phyloP scores from a whole-genome alignment of 2,113 vertebrate species.

The Calidris pugnax region DNA sequence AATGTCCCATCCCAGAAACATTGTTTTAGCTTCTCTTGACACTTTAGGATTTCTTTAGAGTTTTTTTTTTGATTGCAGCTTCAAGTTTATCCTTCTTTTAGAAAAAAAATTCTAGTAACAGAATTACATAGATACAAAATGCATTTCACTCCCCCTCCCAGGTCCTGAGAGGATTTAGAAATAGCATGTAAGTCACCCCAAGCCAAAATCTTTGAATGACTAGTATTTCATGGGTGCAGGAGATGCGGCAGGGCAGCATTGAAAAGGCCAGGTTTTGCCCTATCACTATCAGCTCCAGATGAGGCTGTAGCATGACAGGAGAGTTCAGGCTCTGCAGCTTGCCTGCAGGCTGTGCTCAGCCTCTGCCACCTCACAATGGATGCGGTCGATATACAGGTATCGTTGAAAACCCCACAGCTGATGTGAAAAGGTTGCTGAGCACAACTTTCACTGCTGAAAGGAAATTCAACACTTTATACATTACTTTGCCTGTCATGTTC shows the following conservation, averaged over 20 bases:
- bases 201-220: background rate
- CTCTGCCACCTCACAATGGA: background rate
- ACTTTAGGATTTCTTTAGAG: constrained; percentile 49
- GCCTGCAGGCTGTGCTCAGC: background rate
- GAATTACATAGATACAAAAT: background rate
- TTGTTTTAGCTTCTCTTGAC: constrained; percentile 42
- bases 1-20: background rate
- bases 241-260: background rate
- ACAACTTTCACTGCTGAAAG: background rate
- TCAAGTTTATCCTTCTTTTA: constrained; percentile 18
- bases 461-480: background rate
- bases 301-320: background rate
- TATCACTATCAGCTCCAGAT: background rate
- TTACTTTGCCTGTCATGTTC: background rate
- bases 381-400: background rate
- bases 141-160: background rate
- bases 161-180: background rate
- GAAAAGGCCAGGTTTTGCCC: background rate
- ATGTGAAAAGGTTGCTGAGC: background rate
- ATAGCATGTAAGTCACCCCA: background rate
- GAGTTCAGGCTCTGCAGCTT: background rate
- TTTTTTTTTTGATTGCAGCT: constrained; percentile 50
- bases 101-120: background rate
- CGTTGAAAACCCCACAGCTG: background rate
- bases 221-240: background rate